These are phyloP conservation scores for Palloptera scutellata DNA, from an alignment of 2,888 invertebrate genomes.

Conservation along the genomic window DNA sequence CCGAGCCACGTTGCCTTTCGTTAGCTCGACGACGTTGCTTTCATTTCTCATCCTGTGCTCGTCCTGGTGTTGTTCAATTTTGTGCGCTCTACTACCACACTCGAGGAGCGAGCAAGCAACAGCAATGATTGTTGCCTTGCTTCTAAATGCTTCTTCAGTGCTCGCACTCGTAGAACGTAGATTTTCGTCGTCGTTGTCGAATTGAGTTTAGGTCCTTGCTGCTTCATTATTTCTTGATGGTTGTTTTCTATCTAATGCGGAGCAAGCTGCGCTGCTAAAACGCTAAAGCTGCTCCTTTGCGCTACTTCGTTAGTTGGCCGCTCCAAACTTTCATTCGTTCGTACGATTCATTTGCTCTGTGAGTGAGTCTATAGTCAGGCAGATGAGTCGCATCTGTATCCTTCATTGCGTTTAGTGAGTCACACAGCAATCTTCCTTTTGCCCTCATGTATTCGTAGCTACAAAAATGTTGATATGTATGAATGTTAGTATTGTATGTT, in stretches of 20 bases:
- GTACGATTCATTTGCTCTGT: background rate
- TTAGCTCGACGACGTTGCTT: too few relatives aligned
- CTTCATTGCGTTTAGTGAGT: too few relatives aligned
- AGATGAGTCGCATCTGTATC: too few relatives aligned
- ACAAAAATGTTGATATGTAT: conserved; percentile 20
- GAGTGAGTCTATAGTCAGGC: background rate
- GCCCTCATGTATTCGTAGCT: conserved; percentile 9
- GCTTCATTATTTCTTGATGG: conserved; percentile 8
- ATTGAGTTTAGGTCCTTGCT: background rate
- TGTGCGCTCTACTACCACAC: too few relatives aligned
- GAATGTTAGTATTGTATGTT: conserved; percentile 17
- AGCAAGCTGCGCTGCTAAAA: background rate
- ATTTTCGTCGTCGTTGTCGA: conserved; percentile 3
- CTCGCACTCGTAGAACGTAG: background rate
- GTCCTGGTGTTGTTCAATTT: too few relatives aligned
- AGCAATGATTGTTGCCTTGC: background rate
- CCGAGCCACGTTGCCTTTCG: too few relatives aligned
- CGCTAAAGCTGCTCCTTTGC: background rate
- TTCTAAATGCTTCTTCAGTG: too few relatives aligned
- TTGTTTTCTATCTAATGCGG: background rate
- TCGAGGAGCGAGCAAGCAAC: background rate
- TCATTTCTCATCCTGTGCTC: too few relatives aligned
- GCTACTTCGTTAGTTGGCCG: background rate
- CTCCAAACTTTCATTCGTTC: background rate
- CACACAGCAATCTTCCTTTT: background rate